Evolutionary conservation across 2,888 invertebrate genomes (phyloP).

Genomic region (Lasioglossum figueresi): DNA sequence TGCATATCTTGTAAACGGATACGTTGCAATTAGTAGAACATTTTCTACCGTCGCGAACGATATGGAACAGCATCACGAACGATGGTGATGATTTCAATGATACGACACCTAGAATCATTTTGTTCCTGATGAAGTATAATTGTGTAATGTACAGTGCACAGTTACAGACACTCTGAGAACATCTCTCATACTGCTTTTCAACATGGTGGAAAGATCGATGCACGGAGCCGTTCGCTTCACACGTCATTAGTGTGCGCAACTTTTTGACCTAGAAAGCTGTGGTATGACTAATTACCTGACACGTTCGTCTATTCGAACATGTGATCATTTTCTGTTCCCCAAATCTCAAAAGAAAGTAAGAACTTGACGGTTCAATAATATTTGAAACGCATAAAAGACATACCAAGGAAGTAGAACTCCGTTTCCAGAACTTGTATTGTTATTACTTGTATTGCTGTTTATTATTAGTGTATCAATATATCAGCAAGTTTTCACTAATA

Average conservation of each 20-base stretch:
- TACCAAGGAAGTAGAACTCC: background rate
- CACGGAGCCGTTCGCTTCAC: slow-evolving; percentile 4
- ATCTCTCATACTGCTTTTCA: background rate
- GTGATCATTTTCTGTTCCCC: background rate
- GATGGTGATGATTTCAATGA: background rate
- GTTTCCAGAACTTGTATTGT: background rate
- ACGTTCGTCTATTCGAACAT: background rate
- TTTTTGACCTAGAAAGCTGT: slow-evolving; percentile 5
- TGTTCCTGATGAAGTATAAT: background rate
- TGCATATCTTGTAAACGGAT: background rate
- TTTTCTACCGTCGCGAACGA: too few relatives aligned
- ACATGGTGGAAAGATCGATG: slow-evolving; percentile 4
- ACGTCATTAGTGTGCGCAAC: slow-evolving; percentile 7
- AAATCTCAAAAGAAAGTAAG: background rate
- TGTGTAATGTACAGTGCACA: background rate
- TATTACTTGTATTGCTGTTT: too few relatives aligned
- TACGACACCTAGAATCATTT: background rate
- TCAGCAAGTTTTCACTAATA: background rate
- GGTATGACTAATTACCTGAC: background rate
- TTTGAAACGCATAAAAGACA: background rate
- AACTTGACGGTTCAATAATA: background rate
- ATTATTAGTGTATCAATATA: background rate
- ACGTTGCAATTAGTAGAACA: too few relatives aligned
- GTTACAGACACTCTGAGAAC: background rate
- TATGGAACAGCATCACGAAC: background rate